Percentiles rank a stretch among this genome's conserved stretches.
Evolutionary conservation across 2,113 vertebrate species (phyloP).

Genomic region (Falco punctatus): DNA sequence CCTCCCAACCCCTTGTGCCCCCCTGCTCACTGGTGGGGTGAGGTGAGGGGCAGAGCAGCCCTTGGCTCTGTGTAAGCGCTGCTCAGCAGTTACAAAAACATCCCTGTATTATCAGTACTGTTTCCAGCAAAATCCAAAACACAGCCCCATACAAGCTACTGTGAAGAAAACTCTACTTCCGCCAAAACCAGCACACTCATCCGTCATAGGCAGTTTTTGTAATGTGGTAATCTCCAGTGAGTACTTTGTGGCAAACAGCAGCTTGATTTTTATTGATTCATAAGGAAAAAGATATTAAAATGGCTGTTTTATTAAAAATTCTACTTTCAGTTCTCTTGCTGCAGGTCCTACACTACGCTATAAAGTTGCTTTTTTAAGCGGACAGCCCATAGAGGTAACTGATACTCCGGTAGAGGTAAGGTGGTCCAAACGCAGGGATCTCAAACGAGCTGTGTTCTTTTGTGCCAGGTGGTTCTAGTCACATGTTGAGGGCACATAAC

Average conservation of each 20-base stretch:
- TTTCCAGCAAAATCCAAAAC: too few species aligned
- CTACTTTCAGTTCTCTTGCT: not conserved
- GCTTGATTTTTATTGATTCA: not conserved
- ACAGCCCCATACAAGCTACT: too few species aligned
- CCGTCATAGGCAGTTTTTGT: not conserved
- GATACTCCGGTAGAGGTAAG: not conserved
- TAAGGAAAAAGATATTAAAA: not conserved
- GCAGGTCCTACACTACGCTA: not conserved
- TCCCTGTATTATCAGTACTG: too few species aligned
- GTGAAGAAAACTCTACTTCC: too few species aligned
- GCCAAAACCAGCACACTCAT: not conserved
- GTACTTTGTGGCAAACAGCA: not conserved
- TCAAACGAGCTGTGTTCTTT: not conserved
- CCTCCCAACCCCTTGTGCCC: too few species aligned
- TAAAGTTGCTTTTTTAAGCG: not conserved
- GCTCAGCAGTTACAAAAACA: too few species aligned
- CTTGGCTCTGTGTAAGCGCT: too few species aligned
- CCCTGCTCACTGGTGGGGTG: too few species aligned
- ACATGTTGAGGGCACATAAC: not conserved
- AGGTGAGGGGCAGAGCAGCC: too few species aligned
- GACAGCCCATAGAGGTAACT: not conserved
- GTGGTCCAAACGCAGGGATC: not conserved
- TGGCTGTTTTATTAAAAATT: not conserved
- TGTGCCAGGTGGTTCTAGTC: not conserved
- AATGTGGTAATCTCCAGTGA: not conserved